A percentile compares a stretch with the other conserved stretches of the same genome.
phyloP scores from a whole-genome alignment of 2,888 invertebrate genomes.

The Masnerella sp. region DNA sequence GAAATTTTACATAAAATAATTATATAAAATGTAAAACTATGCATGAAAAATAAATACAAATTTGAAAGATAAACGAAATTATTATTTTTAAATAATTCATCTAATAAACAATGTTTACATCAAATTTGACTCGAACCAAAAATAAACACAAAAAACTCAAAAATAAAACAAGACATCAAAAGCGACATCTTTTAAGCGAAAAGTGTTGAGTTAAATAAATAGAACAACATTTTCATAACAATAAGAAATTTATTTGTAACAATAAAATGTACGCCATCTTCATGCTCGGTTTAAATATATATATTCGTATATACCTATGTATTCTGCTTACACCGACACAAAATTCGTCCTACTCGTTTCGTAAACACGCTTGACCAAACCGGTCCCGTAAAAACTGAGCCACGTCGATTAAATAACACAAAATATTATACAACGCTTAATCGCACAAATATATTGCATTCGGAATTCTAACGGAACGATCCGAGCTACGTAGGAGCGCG shows the following conservation, averaged over 20 bases:
- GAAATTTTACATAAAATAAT: too few relatives aligned
- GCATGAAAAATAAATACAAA: too few relatives aligned
- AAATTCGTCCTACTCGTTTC: constrained; percentile 55
- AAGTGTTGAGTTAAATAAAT: constrained; percentile 50
- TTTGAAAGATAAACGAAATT: too few relatives aligned
- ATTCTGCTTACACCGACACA: constrained; percentile 40
- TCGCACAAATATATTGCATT: constrained; percentile 56
- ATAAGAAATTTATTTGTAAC: constrained; percentile 55
- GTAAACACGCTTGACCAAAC: constrained; percentile 54
- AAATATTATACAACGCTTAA: constrained; percentile 59
- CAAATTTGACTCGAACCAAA: too few relatives aligned
- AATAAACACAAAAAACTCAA: too few relatives aligned
- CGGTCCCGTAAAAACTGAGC: constrained; percentile 59
- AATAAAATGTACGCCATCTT: constrained; percentile 44
- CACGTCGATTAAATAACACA: constrained; percentile 57
- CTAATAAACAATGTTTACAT: too few relatives aligned
- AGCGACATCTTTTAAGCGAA: too few relatives aligned
- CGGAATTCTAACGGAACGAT: constrained; percentile 51
- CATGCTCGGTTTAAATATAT: constrained; percentile 12
- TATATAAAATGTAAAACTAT: too few relatives aligned
- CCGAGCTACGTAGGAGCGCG: constrained; percentile 38
- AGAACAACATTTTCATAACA: constrained; percentile 47
- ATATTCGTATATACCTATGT: constrained; percentile 27
- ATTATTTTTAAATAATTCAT: too few relatives aligned
- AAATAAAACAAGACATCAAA: too few relatives aligned